phyloP scores from a whole-genome alignment of 2,113 vertebrate species.

The Australoheros scitulus region DNA sequence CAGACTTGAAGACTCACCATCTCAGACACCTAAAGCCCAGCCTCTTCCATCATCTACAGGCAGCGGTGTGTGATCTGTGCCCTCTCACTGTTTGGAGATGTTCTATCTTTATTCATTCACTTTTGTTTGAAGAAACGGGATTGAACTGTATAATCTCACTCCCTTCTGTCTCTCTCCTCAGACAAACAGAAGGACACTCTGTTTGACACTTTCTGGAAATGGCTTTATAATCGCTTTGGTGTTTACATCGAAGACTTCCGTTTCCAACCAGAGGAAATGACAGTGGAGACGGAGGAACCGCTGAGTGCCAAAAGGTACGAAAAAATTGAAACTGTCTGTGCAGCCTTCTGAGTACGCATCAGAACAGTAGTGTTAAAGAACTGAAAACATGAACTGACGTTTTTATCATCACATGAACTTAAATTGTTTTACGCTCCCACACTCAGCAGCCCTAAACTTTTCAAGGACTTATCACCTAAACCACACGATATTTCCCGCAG shows the following conservation, averaged over 20 bases:
- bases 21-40: conserved; percentile 80
- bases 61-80: conserved; percentile 78
- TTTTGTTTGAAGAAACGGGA: background rate
- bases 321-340: conserved; percentile 61
- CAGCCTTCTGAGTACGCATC: background rate
- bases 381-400: background rate
- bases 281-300: conserved; percentile 94
- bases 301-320: conserved; percentile 95
- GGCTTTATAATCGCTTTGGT: conserved; percentile 90
- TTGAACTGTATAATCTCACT: background rate
- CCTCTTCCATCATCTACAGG: conserved; percentile 55
- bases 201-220: conserved; percentile 85
- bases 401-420: background rate
- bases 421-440: background rate
- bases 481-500: background rate
- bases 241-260: conserved; percentile 96
- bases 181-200: conserved; percentile 86
- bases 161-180: conserved; percentile 26
- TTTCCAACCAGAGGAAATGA: conserved; percentile 94
- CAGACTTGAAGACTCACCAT: conserved; percentile 86
- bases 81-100: background rate
- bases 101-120: background rate
- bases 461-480: background rate
- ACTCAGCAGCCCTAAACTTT: background rate
- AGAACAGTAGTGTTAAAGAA: background rate